Base-by-base conservation (phyloP, 2,888 invertebrate genomes). In the Eupeodes latifasciatus region DNA sequence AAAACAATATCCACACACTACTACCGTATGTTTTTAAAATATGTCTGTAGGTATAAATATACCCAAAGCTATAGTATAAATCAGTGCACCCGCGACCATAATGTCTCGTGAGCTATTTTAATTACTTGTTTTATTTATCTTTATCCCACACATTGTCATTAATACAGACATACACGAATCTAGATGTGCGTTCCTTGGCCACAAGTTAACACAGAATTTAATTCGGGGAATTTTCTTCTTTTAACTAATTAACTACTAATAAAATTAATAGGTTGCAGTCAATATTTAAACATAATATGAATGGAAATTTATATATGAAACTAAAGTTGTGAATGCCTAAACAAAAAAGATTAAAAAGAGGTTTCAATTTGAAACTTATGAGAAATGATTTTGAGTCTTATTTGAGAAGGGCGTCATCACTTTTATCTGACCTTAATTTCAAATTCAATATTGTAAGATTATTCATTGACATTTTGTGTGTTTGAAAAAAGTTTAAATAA, bases 171-270 rank as follows among this genome's bases (percentile, higher is more conserved):
- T 49, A 40, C 4, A 40, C 40, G 40, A 40, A 40, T 40, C 5
- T 40, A 40, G 6, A 40, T 40, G 5, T 40, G 40, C 40, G 53
- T 16, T 34, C 55, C 44, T 34, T 72, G n/a, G 67, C 55, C 64
- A 77, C 69, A 62, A 49, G 62, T 80, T 75, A 69, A 80, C 57
- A 64, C 80, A 53, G 19, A 75, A 51, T 69, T 67, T 66, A 79
- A 69, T 87, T 80, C 44, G 72, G 59, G 44, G 83, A 83, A 87
- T 83, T 76, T 64, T 80, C 40, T 55, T 71, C 16, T 53, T 80
- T 74, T 76, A 51, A 71, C 80, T 83, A 79, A 87, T 87, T 87
- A 79, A 80, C 61, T 83, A 76, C 80, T 76, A 87, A 87, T 86
- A 86, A 86, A 83, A 83, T 87, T 87, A 80, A 83, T 87, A 67